Percentiles rank a stretch among this genome's conserved stretches.
Conservation (phyloP, 2,113 vertebrate species). For the Chloebia gouldiae region DNA sequence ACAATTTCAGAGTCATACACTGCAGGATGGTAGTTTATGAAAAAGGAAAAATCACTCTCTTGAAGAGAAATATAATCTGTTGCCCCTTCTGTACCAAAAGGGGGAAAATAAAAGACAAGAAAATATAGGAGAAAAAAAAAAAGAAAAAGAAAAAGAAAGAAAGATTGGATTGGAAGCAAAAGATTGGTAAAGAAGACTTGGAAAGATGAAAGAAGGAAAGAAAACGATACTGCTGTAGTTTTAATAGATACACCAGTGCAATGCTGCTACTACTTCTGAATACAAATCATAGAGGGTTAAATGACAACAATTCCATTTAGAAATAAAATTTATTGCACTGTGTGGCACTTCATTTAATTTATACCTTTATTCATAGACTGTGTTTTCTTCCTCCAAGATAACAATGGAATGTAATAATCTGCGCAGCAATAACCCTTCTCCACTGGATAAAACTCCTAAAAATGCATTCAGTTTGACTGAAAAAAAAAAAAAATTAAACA, state of each 20-base stretch:
- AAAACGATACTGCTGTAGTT: neutral
- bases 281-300: neutral
- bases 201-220: neutral
- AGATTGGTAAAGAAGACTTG: neutral
- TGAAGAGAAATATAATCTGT: neutral
- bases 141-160: no score
- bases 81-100: neutral
- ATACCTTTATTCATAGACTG: conserved; percentile 23
- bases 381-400: conserved; percentile 13
- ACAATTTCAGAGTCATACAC: neutral
- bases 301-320: conserved; percentile 9
- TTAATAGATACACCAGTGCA: neutral
- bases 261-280: neutral
- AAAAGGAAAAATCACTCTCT: neutral
- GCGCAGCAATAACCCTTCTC: neutral
- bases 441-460: conserved; percentile 17
- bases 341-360: neutral
- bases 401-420: conserved; percentile 11
- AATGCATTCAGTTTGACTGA: neutral
- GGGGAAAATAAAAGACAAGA: accelerated
- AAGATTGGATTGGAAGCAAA: neutral
- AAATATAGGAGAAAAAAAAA: no score
- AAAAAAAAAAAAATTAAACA: conserved; percentile 26
- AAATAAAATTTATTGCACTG: conserved; percentile 26
- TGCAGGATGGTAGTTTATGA: neutral